Evolutionary conservation across 2,113 vertebrate species (phyloP).

Genomic region (Dermatemys mawii): DNA sequence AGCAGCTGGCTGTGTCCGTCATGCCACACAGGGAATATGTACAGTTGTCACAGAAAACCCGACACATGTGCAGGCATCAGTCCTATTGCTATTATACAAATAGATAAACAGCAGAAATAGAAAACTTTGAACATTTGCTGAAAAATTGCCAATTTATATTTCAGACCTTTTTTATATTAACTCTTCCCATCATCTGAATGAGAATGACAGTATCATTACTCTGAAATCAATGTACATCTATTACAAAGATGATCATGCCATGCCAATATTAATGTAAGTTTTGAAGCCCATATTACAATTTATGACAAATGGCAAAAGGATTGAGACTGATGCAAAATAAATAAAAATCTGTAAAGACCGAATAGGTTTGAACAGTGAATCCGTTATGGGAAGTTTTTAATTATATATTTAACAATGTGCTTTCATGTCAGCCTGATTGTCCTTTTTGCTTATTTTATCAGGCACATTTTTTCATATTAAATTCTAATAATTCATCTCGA

Average conservation of each 20-base stretch:
- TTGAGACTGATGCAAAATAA: neutral
- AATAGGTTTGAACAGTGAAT: neutral
- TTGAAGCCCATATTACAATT: neutral
- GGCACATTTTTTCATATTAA: neutral
- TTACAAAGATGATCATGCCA: neutral
- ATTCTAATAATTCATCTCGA: neutral
- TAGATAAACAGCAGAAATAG: neutral
- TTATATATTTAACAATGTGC: neutral
- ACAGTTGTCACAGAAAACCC: neutral
- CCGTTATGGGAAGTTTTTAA: neutral
- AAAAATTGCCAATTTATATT: neutral
- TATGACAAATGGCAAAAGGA: neutral
- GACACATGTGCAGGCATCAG: accelerated
- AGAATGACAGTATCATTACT: neutral
- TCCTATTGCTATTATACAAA: neutral
- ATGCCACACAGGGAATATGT: neutral
- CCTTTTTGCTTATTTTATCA: neutral
- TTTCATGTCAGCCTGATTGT: neutral
- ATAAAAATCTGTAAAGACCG: neutral
- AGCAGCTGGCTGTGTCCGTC: neutral
- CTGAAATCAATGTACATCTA: neutral
- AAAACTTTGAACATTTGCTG: neutral
- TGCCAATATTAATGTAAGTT: neutral
- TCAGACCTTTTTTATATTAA: neutral
- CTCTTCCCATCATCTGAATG: neutral